Conservation (phyloP, 2,888 invertebrate genomes). For the Polymixis lichenea region DNA sequence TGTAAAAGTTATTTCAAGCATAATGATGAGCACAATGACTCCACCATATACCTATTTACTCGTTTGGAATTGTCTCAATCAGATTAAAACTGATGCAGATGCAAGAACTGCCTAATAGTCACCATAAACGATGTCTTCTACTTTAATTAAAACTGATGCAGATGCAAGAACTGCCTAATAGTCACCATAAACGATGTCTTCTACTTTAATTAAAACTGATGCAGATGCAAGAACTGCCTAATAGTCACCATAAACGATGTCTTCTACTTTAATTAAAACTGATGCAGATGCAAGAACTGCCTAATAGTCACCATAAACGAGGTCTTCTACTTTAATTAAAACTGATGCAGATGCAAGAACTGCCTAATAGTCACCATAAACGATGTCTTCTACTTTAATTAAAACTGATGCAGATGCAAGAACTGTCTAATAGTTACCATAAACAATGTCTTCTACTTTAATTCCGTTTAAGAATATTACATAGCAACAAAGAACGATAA, state of each 20-base stretch:
- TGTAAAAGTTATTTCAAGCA: not conserved
- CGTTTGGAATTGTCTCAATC: not conserved
- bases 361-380: not conserved
- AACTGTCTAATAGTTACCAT: not conserved
- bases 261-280: not conserved
- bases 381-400: not conserved
- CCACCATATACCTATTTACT: not conserved
- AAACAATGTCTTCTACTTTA: not conserved
- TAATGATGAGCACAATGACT: not conserved
- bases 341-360: not conserved
- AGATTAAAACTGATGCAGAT: not conserved
- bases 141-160: not conserved
- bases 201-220: not conserved
- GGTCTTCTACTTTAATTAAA: not conserved
- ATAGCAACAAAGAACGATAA: conserved; percentile 15
- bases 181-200: not conserved
- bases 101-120: not conserved
- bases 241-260: not conserved
- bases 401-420: not conserved
- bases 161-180: not conserved
- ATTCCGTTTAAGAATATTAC: conserved; percentile 1
- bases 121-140: not conserved
- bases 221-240: not conserved
- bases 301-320: not conserved
- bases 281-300: not conserved